Conservation (phyloP, 2,113 vertebrate genomes). For the Centrocercus urophasianus region DNA sequence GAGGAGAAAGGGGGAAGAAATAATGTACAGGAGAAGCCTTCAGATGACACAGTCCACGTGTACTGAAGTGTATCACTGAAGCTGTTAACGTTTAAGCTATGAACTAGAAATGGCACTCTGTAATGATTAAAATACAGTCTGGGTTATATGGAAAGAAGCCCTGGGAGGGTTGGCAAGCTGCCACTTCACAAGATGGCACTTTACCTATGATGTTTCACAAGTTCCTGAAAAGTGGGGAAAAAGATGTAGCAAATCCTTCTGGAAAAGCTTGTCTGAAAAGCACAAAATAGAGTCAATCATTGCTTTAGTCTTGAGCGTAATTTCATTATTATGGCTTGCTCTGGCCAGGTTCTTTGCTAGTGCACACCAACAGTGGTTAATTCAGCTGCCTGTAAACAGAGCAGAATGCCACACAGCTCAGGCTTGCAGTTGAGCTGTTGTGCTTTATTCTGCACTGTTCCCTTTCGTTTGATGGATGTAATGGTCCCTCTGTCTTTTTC, state of each 20-base stretch:
- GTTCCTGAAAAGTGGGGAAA: background rate
- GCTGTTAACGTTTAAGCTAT: background rate
- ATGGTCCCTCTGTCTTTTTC: background rate
- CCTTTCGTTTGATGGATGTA: background rate
- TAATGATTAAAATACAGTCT: background rate
- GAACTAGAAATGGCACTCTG: background rate
- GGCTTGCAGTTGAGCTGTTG: background rate
- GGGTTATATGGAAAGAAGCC: background rate
- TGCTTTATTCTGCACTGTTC: background rate
- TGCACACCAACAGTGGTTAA: background rate
- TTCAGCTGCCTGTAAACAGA: background rate
- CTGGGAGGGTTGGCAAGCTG: background rate
- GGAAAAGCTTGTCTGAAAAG: slow-evolving; percentile 21
- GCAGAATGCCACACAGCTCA: background rate
- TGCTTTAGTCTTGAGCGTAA: background rate
- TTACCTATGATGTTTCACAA: background rate
- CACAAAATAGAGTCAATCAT: background rate
- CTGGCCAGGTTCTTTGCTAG: background rate
- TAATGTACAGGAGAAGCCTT: background rate
- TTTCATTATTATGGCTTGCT: background rate
- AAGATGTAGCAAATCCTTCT: background rate
- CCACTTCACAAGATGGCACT: background rate
- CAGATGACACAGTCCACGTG: background rate
- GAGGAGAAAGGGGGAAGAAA: background rate
- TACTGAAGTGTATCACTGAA: background rate